Percentiles rank a stretch among this genome's conserved stretches.
phyloP scores from a whole-genome alignment of 1,140 invertebrate genomes.

The Zophobas atratus region DNA sequence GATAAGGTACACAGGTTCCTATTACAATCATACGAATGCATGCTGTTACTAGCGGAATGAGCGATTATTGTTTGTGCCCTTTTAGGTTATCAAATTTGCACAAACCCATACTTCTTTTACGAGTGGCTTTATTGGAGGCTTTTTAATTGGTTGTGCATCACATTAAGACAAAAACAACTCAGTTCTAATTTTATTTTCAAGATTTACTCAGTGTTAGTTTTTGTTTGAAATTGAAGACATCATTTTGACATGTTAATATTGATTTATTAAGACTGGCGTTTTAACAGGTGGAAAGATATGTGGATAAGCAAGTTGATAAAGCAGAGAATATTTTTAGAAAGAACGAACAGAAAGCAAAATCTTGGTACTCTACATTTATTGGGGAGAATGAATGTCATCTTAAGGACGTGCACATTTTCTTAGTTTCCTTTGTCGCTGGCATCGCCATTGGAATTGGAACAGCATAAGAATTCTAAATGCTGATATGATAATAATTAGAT shows the following conservation, averaged over 20 bases:
- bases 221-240: not conserved
- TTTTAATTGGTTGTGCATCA: constrained; percentile 74
- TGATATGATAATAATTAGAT: no score
- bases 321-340: constrained; percentile 80
- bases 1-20: constrained; percentile 79
- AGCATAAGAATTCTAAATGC: constrained; percentile 35
- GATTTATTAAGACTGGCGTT: constrained; percentile 55
- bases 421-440: constrained; percentile 81
- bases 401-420: constrained; percentile 83
- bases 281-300: constrained; percentile 81
- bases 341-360: constrained; percentile 76
- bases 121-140: constrained; percentile 88
- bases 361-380: constrained; percentile 80
- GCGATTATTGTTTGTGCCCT: constrained; percentile 52
- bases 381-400: constrained; percentile 76
- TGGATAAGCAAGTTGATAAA: constrained; percentile 84
- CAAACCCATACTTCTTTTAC: constrained; percentile 84
- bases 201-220: constrained; percentile 16
- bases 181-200: not conserved
- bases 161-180: constrained; percentile 45
- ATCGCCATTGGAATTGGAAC: constrained; percentile 75
- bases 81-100: constrained; percentile 83
- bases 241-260: not conserved
- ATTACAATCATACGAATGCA: not conserved
- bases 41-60: constrained; percentile 5